Base-by-base conservation (phyloP, 2,888 invertebrate species). In the Xanthia togata region DNA sequence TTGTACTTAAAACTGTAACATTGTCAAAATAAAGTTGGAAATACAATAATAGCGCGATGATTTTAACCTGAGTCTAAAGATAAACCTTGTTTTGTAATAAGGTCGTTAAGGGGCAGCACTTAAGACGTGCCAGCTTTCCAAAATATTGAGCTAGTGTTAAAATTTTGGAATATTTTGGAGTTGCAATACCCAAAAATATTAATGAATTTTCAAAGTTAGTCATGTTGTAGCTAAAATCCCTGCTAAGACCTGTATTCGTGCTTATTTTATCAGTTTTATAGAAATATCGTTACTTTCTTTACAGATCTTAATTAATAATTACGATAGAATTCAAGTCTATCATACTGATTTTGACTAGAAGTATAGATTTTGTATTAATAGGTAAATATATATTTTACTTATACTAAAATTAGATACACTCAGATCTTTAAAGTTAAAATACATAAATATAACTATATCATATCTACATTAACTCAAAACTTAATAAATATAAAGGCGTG, bases 341-440 rank as follows among this genome's bases (percentile, higher is more conserved):
- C 47, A 83, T 85, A 84, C 70, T 82, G 86, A 83, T 79, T 76
- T 79, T 89, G 88, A 88, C 90, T 88, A 89, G 89, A 85, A 73
- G 35, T 78, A 70, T 57, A 84, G 57, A 63, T 79, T 59, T 70
- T 63, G 5, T 44, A 35, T 50, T 57, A 38, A 53, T 53, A 53
- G 11, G 23, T 67, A 78, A 84, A 78, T 65, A 84, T 69, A 75
- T 60, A 59, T 67, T 60, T 65, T 75, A 41, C 44, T 60, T 79
- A 79, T n/a, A 17, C 12, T 57, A 73, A 23, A 44, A 57, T 76
- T 63, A 68, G 50, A 76, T 71, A 70, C 47, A 71, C 62, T 35
- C 71, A 86, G 86, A 86, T 86, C 72, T 83, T 70, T 70, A 14
- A 79, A 79, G n/a, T 60, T 67, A 14, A 72, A 68, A 65, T 70